phyloP scores from a whole-genome alignment of 1,140 invertebrate genomes.

The Rhagoletis zephyria region DNA sequence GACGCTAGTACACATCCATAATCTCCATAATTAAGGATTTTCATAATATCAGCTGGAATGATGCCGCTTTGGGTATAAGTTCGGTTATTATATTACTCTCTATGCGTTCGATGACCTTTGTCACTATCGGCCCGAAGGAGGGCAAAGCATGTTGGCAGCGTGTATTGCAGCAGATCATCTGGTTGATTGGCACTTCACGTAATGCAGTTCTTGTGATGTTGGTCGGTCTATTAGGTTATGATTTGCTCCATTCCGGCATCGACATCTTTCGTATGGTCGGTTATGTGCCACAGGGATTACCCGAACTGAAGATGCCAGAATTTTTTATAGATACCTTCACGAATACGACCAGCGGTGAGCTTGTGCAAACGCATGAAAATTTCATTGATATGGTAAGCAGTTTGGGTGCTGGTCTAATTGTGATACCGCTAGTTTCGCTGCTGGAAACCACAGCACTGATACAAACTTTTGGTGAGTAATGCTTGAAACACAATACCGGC shows the following conservation, averaged over 20 bases:
- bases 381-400: conserved; percentile 83
- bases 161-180: conserved; percentile 76
- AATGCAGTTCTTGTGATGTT: conserved; percentile 85
- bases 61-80: conserved; percentile 80
- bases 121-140: conserved; percentile 77
- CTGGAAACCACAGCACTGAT: conserved; percentile 89
- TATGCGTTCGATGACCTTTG: conserved; percentile 79
- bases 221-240: conserved; percentile 78
- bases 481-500: too few relatives aligned
- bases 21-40: conserved; percentile 79
- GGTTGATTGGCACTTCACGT: conserved; percentile 81
- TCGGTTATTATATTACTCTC: conserved; percentile 82
- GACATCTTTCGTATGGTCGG: conserved; percentile 73
- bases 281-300: conserved; percentile 82
- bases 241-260: conserved; percentile 66
- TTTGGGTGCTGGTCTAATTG: conserved; percentile 83
- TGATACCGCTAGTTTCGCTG: conserved; percentile 86
- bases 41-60: conserved; percentile 78
- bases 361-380: conserved; percentile 62
- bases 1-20: conserved; percentile 84
- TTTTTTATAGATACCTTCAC: conserved; percentile 76
- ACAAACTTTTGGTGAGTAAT: conserved; percentile 78
- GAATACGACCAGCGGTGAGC: conserved; percentile 73
- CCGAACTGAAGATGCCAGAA: conserved; percentile 78
- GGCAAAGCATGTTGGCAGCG: conserved; percentile 76